phyloP scores from a whole-genome alignment of 2,797 vertebrate species.

The Gallinago nigripennis region DNA sequence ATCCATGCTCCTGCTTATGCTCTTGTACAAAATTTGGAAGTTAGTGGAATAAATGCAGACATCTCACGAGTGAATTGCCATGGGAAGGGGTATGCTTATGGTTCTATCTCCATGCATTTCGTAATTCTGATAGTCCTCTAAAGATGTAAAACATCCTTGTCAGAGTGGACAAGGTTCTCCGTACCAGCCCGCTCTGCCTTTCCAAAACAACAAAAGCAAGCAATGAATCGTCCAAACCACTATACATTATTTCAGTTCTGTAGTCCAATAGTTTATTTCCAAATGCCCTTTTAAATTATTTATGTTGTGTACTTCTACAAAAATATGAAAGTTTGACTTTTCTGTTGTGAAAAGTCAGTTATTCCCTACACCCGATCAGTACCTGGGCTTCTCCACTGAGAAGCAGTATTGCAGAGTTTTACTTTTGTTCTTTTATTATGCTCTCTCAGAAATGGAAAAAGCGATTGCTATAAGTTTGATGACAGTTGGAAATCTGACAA shows the following conservation, averaged over 20 bases:
- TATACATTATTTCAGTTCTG: background rate
- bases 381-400: background rate
- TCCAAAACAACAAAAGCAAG: background rate
- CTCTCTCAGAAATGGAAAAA: constrained; percentile 3
- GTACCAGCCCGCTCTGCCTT: background rate
- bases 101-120: background rate
- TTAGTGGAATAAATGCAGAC: background rate
- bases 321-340: background rate
- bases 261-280: constrained; percentile 33
- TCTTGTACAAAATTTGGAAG: background rate
- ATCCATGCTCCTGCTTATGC: constrained; percentile 12
- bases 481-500: background rate
- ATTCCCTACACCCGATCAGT: background rate
- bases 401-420: background rate
- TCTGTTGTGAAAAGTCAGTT: constrained; percentile 7
- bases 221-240: constrained; percentile 31
- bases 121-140: background rate
- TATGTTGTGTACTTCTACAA: constrained; percentile 7
- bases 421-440: background rate
- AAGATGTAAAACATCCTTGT: background rate
- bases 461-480: background rate
- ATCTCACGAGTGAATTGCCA: background rate
- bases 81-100: background rate
- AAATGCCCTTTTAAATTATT: constrained; percentile 23
- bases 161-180: background rate